Evolutionary conservation across 2,797 vertebrate genomes (phyloP).

Genomic region (Pseudochirops corinnae): DNA sequence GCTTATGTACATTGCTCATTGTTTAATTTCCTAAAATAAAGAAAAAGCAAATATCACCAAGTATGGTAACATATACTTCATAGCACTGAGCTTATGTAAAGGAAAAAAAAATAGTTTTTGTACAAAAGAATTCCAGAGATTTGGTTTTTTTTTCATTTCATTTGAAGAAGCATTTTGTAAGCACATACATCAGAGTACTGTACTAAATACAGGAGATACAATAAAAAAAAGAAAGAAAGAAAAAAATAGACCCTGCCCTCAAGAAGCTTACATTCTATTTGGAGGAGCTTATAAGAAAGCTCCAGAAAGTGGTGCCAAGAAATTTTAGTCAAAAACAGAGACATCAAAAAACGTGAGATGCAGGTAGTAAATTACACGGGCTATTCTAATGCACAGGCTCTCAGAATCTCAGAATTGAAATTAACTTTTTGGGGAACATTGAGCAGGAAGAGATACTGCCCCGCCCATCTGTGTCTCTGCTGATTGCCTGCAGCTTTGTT

Average conservation of each 20-base stretch:
- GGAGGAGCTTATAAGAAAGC: not conserved
- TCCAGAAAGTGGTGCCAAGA: not conserved
- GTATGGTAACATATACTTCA: slow-evolving; percentile 6
- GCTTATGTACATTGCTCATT: not conserved
- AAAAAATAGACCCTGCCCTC: not conserved
- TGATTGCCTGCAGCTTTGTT: not conserved
- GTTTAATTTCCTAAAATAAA: not conserved
- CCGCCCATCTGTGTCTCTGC: not conserved
- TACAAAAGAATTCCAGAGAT: not conserved
- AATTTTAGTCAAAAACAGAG: not conserved
- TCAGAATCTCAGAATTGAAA: not conserved
- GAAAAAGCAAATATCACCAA: slow-evolving; percentile 40
- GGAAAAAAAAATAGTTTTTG: not conserved
- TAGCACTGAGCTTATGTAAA: slow-evolving; percentile 1
- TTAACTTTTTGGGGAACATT: not conserved
- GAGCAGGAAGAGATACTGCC: not conserved
- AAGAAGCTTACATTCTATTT: not conserved
- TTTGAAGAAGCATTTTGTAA: not conserved
- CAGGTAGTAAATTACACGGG: not conserved
- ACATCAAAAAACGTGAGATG: not conserved
- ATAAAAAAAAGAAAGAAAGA: not conserved
- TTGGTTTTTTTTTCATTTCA: not conserved
- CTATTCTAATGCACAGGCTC: not conserved
- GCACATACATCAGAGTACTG: not conserved
- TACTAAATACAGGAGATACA: not conserved